phyloP scores from a whole-genome alignment of 2,113 vertebrate species.

The Callionymus lyra region DNA sequence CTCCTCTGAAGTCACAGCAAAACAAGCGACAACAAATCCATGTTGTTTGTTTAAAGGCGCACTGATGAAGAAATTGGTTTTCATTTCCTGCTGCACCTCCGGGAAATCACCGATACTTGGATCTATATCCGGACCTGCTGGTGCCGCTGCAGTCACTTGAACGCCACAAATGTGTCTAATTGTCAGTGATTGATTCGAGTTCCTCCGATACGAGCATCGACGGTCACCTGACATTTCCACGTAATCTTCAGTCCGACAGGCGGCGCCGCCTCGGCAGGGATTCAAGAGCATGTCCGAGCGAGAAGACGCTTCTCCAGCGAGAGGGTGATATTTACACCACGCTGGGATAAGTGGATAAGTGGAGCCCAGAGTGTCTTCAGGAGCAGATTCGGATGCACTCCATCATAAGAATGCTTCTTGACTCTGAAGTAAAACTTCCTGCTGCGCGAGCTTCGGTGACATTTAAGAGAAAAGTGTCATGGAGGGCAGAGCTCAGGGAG shows the following conservation, averaged over 20 bases:
- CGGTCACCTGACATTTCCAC: constrained; percentile 55
- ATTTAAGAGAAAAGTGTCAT: constrained; percentile 38
- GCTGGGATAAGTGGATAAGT: constrained; percentile 57
- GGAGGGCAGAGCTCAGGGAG: constrained; percentile 39
- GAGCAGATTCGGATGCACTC: constrained; percentile 29
- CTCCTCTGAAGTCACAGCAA: neutral
- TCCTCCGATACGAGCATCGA: constrained; percentile 41
- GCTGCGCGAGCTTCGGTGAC: constrained; percentile 42
- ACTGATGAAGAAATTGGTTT: constrained; percentile 18
- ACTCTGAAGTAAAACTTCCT: constrained; percentile 41
- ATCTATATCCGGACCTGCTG: constrained; percentile 35
- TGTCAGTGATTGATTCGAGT: constrained; percentile 60
- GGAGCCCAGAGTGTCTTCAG: constrained; percentile 35
- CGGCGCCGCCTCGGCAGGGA: constrained; percentile 15
- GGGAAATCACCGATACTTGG: constrained; percentile 31
- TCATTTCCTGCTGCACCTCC: constrained; percentile 30
- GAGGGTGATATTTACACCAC: constrained; percentile 42
- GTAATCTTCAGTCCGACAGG: constrained; percentile 48
- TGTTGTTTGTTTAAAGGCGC: constrained; percentile 4
- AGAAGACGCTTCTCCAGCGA: constrained; percentile 19
- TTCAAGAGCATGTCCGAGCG: constrained; percentile 15
- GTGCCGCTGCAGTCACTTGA: constrained; percentile 28
- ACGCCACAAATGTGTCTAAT: constrained; percentile 53
- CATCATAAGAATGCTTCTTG: constrained; percentile 21
- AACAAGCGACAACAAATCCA: constrained; percentile 2